A percentile compares a stretch with the other conserved stretches of the same genome.
Conservation (phyloP, 2,113 vertebrate species). For the Eretmochelys imbricata region DNA sequence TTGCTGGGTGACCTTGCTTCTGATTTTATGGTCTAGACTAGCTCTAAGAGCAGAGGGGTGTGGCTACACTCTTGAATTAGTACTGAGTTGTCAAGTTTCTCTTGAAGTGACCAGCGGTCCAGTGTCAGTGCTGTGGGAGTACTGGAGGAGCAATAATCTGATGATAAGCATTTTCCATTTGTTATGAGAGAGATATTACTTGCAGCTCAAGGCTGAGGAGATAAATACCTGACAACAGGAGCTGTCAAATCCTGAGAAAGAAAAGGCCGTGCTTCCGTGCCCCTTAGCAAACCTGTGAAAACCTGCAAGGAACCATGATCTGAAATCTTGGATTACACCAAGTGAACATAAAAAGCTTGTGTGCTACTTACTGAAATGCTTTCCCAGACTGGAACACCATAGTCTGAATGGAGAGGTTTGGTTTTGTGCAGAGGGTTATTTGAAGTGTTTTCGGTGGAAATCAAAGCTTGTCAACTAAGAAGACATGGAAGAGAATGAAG, state of each 20-base stretch:
- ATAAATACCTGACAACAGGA: conserved; percentile 3
- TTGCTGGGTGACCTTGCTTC: conserved; percentile 77
- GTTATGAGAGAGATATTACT: background rate
- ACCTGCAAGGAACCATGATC: background rate
- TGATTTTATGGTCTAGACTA: conserved; percentile 73
- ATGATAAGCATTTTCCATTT: background rate
- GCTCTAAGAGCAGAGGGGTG: conserved; percentile 66
- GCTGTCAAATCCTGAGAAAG: background rate
- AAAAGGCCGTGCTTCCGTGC: conserved; percentile 1
- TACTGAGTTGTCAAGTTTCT: conserved; percentile 49
- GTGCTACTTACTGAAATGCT: conserved; percentile 12
- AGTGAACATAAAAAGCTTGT: background rate
- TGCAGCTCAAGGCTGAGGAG: background rate
- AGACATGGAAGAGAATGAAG: conserved; percentile 74
- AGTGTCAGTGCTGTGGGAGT: background rate
- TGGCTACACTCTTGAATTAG: conserved; percentile 33
- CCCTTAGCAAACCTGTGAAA: background rate
- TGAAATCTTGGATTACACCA: conserved; percentile 51
- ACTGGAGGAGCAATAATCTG: background rate
- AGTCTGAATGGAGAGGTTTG: conserved; percentile 28
- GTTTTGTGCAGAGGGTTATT: conserved; percentile 23
- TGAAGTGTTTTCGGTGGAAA: conserved; percentile 54
- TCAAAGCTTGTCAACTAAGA: conserved; percentile 38
- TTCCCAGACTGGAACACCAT: background rate
- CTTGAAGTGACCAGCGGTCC: conserved; percentile 20